phyloP scores from a whole-genome alignment of 2,888 invertebrate genomes.

The Saturnia pavonia region DNA sequence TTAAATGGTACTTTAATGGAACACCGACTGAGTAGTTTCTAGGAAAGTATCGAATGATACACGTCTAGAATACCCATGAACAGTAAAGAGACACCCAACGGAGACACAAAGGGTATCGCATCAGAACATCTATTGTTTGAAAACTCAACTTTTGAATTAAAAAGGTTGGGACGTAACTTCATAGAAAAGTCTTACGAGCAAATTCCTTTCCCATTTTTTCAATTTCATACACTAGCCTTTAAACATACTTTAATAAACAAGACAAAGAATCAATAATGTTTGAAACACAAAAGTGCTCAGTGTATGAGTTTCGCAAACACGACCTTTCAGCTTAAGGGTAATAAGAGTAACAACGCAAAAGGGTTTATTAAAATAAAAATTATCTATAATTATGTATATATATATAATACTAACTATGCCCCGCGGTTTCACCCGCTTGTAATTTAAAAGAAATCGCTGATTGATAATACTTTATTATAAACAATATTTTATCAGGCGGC shows the following conservation, averaged over 20 bases:
- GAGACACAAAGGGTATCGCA: background rate
- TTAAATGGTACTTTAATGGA: background rate
- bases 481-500: too few species aligned
- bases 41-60: background rate
- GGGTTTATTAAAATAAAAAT: too few species aligned
- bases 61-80: constrained; percentile 7
- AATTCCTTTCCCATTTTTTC: background rate
- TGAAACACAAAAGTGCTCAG: too few species aligned
- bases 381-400: too few species aligned
- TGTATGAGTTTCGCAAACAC: too few species aligned
- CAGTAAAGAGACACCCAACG: background rate
- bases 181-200: background rate
- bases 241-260: background rate
- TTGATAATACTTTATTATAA: too few species aligned
- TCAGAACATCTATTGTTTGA: background rate
- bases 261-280: too few species aligned
- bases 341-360: too few species aligned
- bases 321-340: too few species aligned
- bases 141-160: constrained; percentile 2
- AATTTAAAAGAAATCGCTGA: too few species aligned
- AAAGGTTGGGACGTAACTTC: background rate
- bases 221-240: background rate
- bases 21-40: background rate
- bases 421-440: too few species aligned
- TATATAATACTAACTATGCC: too few species aligned